Evolutionary conservation across 1,140 invertebrate species (phyloP), one percentile per base, ranked within the genome.

Genomic region (Zaprionus ornatus): DNA sequence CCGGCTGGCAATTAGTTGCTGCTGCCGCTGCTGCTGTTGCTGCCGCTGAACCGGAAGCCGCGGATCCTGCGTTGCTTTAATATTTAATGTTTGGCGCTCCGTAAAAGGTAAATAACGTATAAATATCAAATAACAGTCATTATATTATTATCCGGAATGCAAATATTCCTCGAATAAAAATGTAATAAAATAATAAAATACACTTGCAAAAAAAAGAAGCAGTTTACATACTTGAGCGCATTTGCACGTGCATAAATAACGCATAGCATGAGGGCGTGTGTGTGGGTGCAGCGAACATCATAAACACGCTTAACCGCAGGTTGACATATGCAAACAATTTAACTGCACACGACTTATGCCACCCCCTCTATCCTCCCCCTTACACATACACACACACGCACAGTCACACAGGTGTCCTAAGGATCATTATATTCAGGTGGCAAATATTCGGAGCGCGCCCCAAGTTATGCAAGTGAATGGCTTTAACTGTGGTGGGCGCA

Each of bases 271-370:
- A 21, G 45, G 2, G 45, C 4, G 19, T 23, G 9, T 50, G 45
- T 50, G 45, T 21, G 45, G 4, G 45, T 23, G 29, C 40, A 55
- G 27, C 40, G 40, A 32, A 27, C 68, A 79, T 88, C 78, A 76
- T 61, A 79, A 79, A 74, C 74, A 87, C 68, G 55, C 67, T 76
- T 60, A 81, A 84, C 85, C 80, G 69, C 85, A 81, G 55, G 63
- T 64, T 85, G 80, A 90, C 81, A 79, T 72, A 64, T 74, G 78
- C 79, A 78, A 77, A 59, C 63, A 67, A 45, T 69, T 68, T 50
- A 60, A 69, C 62, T 67, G 42, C 65, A 64, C 62, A 50, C 19
- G 7, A 29, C 27, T 37, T 12, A 23, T 27, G 13, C 52, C 2
- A 4, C 9, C 5, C 17, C 42, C 17, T 37, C 13, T n/a, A n/a